Conservation (phyloP, 2,797 vertebrate genomes). For the Chiloscyllium punctatum region DNA sequence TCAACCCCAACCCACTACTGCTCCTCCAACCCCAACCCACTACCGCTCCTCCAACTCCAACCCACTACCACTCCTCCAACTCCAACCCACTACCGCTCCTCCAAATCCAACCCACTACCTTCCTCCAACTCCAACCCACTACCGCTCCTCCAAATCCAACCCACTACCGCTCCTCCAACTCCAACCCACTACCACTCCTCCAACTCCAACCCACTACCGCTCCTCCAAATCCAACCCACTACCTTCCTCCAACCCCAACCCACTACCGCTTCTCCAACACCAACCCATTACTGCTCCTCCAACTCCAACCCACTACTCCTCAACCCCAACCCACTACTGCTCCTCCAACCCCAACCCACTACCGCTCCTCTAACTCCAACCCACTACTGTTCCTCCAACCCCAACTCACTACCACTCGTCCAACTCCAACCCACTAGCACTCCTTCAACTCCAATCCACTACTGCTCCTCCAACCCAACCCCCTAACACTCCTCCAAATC, state of each 20-base stretch:
- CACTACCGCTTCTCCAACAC: background rate
- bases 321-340: background rate
- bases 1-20: too few relatives aligned
- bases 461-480: background rate
- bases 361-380: background rate
- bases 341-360: too few relatives aligned
- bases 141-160: background rate
- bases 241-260: background rate
- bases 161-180: background rate
- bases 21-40: too few relatives aligned
- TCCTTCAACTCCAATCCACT: background rate
- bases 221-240: background rate
- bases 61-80: too few relatives aligned
- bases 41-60: too few relatives aligned
- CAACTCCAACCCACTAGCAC: too few relatives aligned
- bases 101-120: too few relatives aligned
- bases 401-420: background rate
- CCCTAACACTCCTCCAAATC: too few relatives aligned
- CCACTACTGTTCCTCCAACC: background rate
- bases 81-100: too few relatives aligned
- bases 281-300: too few relatives aligned
- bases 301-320: background rate
- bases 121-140: background rate
- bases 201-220: background rate
- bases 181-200: background rate